Conservation (phyloP, 2,113 vertebrate genomes). For the Xyliphius kryptos region DNA sequence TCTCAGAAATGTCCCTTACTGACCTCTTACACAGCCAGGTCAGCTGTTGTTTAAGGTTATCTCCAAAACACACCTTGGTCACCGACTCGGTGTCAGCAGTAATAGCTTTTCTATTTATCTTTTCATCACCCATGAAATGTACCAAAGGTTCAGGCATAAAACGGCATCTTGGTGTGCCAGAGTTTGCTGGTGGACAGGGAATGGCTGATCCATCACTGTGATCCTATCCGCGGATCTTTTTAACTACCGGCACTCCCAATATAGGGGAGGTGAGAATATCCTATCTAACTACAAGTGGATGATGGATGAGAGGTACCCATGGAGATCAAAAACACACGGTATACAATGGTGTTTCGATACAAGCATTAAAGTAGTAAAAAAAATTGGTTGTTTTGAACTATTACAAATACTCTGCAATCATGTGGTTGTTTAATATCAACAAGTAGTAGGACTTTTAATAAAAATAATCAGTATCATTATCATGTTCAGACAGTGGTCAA, state of each 20-base stretch:
- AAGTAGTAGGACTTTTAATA: too few species aligned
- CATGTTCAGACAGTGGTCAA: too few species aligned
- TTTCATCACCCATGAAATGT: conserved; percentile 59
- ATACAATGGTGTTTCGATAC: too few species aligned
- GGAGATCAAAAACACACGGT: conserved; percentile 10
- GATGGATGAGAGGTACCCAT: conserved; percentile 50
- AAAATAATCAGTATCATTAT: too few species aligned
- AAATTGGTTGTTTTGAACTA: too few species aligned
- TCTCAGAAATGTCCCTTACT: conserved; percentile 11
- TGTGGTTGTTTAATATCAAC: too few species aligned
- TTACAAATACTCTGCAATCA: too few species aligned
- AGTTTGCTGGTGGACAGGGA: conserved; percentile 18
- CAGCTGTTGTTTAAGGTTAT: conserved; percentile 48
- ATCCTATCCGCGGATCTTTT: conserved; percentile 52
- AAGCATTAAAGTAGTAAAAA: too few species aligned
- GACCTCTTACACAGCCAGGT: conserved; percentile 32
- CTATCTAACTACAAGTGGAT: conserved; percentile 34
- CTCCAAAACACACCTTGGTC: conserved; percentile 31
- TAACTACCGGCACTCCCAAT: conserved; percentile 48
- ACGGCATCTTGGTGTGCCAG: conserved; percentile 31
- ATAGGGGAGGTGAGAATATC: conserved; percentile 41
- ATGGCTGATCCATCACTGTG: conserved; percentile 47
- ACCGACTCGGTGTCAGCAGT: conserved; percentile 50
- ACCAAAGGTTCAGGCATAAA: conserved; percentile 50
- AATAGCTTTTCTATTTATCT: conserved; percentile 56